A percentile compares a stretch with the other conserved stretches of the same genome.
Conservation (phyloP, 92 coral and sea anemone genomes). For the Porites divaricata region DNA sequence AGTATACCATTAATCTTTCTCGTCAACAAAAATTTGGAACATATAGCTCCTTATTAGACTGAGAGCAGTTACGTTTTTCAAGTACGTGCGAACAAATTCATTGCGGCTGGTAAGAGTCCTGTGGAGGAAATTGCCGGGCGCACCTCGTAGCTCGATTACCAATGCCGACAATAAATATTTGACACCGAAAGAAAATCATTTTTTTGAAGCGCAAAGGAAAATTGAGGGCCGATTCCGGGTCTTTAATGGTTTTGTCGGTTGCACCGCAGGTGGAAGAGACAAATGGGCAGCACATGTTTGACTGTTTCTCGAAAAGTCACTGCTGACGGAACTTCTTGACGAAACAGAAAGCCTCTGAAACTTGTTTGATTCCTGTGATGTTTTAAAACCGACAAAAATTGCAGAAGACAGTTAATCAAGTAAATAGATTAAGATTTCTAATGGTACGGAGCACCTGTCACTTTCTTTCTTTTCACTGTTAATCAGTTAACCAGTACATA, state of each 20-base stretch:
- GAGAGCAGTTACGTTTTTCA: neutral
- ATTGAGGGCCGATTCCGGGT: neutral
- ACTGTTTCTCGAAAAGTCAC: neutral
- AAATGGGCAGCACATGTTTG: constrained; percentile 21
- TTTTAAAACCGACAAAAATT: too few relatives aligned
- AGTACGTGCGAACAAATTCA: neutral
- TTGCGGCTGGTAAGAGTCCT: neutral
- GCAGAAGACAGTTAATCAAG: too few relatives aligned
- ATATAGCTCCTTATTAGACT: too few relatives aligned
- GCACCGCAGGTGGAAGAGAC: constrained; percentile 24
- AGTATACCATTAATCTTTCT: neutral
- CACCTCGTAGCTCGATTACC: neutral
- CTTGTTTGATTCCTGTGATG: neutral
- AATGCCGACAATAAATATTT: neutral
- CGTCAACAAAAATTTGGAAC: too few relatives aligned
- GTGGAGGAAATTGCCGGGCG: neutral
- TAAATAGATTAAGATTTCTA: too few relatives aligned
- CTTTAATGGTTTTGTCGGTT: constrained; percentile 4
- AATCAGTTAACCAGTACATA: neutral
- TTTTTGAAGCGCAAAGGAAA: neutral
- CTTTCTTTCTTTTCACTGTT: too few relatives aligned
- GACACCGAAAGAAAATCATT: neutral
- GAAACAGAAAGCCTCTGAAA: too few relatives aligned
- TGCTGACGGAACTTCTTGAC: neutral
- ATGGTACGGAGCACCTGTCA: too few relatives aligned